Base-by-base conservation (phyloP, 1,140 invertebrate species). In the Battus philenor region DNA sequence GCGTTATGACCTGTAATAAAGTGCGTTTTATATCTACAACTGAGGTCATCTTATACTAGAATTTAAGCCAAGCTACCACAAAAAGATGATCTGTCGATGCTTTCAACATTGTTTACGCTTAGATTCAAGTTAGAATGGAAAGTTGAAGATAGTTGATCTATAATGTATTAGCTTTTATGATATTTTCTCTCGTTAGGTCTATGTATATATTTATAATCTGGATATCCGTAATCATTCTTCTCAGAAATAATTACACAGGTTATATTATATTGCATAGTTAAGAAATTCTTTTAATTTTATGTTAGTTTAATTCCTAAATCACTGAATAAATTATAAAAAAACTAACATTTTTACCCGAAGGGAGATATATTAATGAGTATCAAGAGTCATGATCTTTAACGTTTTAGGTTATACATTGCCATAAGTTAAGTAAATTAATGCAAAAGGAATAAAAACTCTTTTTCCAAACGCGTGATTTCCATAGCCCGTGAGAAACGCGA, bases 121-220 rank as follows among this genome's bases (percentile, higher is more conserved):
- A 9, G 39, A 50, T 36, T 55, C 59, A 50, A 27, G 31, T 39
- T 50, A 47, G 11, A 50, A 34, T 59, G 56, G 66, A 26, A 16
- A 30, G 17, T 31, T 49, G 54, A 51, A 60, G 63, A 60, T 52
- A 32, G 30, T 38, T 34, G 27, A 20, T 41, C 48, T 58, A 66
- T 55, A 38, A 57, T 45, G 41, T 59, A 10, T 10, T 9, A 66
- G 55, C 66, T 52, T 59, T 62, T 64, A 64, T 60, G 48, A 47
- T 34, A 47, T 49, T 55, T 59, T 53, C 54, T 49, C 54, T 61
- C 57, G 66, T 69, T 59, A 60, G 52, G 36, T 65, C 69, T 66
- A 64, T 68, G 62, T 61, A 62, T 54, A 50, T 45, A 39, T 10
- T 13, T 45, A 31, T 50, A 34, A 44, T 38, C 16, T 9, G 8